Evolutionary conservation across 2,113 vertebrate species (phyloP).

Genomic region (Pardalotus punctatus): DNA sequence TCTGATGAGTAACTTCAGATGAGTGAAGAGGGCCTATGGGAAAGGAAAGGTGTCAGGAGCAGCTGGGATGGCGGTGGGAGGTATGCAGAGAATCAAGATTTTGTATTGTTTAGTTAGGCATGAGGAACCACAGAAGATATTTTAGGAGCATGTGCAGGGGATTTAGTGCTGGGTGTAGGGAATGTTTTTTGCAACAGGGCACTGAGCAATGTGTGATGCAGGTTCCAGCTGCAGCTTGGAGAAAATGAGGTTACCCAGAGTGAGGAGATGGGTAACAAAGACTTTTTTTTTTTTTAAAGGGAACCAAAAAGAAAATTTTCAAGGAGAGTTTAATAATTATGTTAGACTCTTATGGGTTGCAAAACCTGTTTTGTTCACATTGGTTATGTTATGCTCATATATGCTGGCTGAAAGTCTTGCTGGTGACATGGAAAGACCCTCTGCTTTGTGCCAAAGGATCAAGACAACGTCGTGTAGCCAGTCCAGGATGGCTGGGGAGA

Average conservation of each 20-base stretch:
- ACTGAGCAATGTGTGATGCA: constrained; percentile 6
- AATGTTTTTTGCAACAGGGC: constrained; percentile 34
- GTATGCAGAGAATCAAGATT: constrained; percentile 26
- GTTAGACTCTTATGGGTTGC: background rate
- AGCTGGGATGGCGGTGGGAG: constrained; percentile 54
- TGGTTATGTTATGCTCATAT: background rate
- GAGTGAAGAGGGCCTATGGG: constrained; percentile 19
- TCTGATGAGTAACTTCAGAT: constrained; percentile 35
- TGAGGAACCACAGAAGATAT: constrained; percentile 24
- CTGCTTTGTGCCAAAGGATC: background rate
- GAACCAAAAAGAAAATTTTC: background rate
- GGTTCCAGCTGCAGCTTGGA: constrained; percentile 45
- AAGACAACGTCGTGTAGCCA: background rate
- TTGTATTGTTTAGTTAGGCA: constrained; percentile 49
- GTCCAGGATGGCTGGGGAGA: background rate
- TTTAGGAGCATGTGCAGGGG: constrained; percentile 31
- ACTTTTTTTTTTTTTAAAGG: background rate
- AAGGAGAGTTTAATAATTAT: background rate
- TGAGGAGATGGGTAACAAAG: constrained; percentile 4
- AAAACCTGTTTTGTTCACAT: background rate
- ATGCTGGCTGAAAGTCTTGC: background rate
- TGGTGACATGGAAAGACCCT: background rate
- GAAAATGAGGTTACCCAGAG: constrained; percentile 41
- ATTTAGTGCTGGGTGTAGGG: background rate
- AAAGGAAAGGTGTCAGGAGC: constrained; percentile 48